Evolutionary conservation across 1,140 invertebrate species (phyloP), one percentile per base, ranked within the genome.

Genomic region (Brachionus rubens): DNA sequence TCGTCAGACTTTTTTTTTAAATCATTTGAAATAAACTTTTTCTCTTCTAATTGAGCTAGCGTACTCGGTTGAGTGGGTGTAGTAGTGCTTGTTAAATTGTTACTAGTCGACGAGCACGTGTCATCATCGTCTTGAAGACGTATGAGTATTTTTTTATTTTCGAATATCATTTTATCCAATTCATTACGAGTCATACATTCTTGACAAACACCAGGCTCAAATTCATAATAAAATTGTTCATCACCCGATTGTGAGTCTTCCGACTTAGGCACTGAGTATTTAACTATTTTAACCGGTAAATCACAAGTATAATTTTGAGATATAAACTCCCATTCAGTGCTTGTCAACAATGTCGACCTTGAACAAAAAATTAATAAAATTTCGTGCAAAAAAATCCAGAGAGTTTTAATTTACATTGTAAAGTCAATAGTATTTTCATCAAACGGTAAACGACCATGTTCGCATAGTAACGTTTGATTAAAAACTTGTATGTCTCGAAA

Each of bases 71-170:
- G 33, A 36, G 33, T 36, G 9, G 4, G 3, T 36, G 33, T 36
- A 5, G 33, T 5, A 36, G 4, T 36, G 33, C 3, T 3, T 5
- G 33, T 36, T n/a, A 36, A 5, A 5, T 36, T 36, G 0, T 36
- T 3, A 7, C 36, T 41, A 3, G 9, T 10, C 12, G 36, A 10
- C 2, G 6, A 43, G 24, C 2, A n/a, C 14, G 33, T 40, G 10
- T 65, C 59, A 43, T 65, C 59, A 3, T 65, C 59, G 43, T 43
- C 40, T 43, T 65, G 36, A 10, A 16, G n/a, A 19, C 59, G 33
- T 12, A 65, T 65, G 1, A 65, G 33, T 12, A 65, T 65, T 65
- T 65, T 65, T 65, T 65, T 65, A 65, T 65, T 65, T 28, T 65
- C 59, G n/a, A 65, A 65, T 24, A 65, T n/a, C 6, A 43, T 43